Evolutionary conservation across 2,113 vertebrate genomes (phyloP), one percentile per base, ranked within the genome.

Genomic region (Petrocephalus zakoni): DNA sequence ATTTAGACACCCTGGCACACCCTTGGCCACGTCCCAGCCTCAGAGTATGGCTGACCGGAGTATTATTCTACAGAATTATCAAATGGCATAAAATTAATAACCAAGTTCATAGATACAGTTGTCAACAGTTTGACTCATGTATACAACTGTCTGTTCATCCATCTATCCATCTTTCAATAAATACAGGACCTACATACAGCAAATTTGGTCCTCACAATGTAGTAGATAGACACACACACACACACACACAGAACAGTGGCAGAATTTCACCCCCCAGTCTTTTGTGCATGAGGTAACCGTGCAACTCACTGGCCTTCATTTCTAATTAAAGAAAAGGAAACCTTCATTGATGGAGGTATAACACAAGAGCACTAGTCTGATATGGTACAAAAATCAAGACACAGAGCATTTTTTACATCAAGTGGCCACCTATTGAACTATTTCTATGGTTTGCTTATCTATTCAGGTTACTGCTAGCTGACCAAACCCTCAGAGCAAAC

Each of bases 401-500:
- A 13, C 55, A 55, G 34, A 6, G 21, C 55, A 17, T 56, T 10
- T 68, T 19, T 68, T 47, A 21, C 37, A 21, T 37, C 9, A 47
- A 22, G 2, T 47, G 42, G 58, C 86, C 56, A 29, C 42, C 29
- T 11, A 42, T 37, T 47, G 10, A 51, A 87, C 15, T 3, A 34
- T 25, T 46, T 72, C 22, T 49, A 29, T 19, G 13, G 37, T n/a
- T 64, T 49, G 10, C 22, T 68, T 22, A 72, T 46, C 61, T 72
- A 25, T 42, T 46, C 6, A 52, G 25, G 49, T 29, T 52, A 87
- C 58, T 51, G 47, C 47, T 19, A 72, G 58, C 37, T 49, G 81
- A 58, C 87, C 56, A 25, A 68, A 22, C 81, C 81, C 81, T 47
- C 42, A 83, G 37, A 42, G 81, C 81, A 83, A 83, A 83, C 81